Conservation (phyloP, 2,888 invertebrate genomes). For the Fabriciana adippe region DNA sequence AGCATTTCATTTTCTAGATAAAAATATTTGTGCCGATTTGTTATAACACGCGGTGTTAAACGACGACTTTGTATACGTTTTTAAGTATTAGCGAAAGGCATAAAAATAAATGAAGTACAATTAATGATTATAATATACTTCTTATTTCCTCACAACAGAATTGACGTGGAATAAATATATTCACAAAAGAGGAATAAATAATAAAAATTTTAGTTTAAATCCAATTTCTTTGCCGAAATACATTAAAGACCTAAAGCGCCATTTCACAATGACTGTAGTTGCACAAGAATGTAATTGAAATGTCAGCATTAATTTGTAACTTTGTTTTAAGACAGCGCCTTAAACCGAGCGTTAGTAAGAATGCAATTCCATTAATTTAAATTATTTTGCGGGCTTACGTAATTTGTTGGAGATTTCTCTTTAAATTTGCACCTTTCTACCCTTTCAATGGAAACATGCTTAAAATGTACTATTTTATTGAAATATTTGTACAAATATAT, state of each 20-base stretch:
- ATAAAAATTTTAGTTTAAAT: conserved; percentile 26
- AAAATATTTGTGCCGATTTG: no score
- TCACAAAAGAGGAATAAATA: not conserved
- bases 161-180: not conserved
- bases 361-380: conserved; percentile 60
- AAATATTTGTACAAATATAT: conserved; percentile 7
- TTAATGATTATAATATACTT: no score
- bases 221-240: conserved; percentile 46
- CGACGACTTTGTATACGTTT: no score
- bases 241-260: conserved; percentile 33
- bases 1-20: no score
- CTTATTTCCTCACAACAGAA: not conserved
- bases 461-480: conserved; percentile 16
- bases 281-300: conserved; percentile 79
- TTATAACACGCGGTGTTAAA: no score
- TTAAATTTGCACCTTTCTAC: conserved; percentile 43
- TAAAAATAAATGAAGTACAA: no score
- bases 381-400: conserved; percentile 54
- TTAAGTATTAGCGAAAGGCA: no score
- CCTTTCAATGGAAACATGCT: conserved; percentile 28
- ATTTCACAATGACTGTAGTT: conserved; percentile 52
- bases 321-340: conserved; percentile 58
- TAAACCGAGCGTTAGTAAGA: conserved; percentile 51
- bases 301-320: conserved; percentile 73
- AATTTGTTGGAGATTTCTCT: conserved; percentile 60